These are phyloP conservation scores for Bufotes viridis DNA, from an alignment of 2,797 vertebrate species.

Conservation along the genomic window DNA sequence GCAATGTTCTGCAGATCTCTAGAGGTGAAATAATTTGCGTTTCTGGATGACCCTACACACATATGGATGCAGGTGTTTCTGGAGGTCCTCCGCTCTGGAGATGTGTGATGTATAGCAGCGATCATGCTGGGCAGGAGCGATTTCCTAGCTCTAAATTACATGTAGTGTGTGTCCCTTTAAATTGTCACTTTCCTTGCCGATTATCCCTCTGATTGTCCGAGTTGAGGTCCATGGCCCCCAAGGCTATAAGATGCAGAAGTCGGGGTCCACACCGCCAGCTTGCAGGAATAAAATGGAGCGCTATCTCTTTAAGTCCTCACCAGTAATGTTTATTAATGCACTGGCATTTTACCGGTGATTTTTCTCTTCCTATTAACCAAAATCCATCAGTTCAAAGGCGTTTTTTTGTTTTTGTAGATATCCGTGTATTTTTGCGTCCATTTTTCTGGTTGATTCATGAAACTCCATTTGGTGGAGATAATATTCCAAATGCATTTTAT, in stretches of 20 bases:
- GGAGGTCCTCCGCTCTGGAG: no score
- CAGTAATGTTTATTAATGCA: neutral
- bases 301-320: neutral
- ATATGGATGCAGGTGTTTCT: no score
- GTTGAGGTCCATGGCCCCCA: no score
- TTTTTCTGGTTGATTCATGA: conserved; percentile 45
- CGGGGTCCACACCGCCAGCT: neutral
- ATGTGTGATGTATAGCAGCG: no score
- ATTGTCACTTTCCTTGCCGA: neutral
- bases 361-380: conserved; percentile 25
- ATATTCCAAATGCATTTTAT: conserved; percentile 50
- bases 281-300: neutral
- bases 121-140: no score
- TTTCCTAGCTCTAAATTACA: no score
- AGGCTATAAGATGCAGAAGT: no score
- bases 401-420: conserved; percentile 10
- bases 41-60: no score
- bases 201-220: no score
- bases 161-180: neutral
- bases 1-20: neutral
- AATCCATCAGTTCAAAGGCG: conserved; percentile 35
- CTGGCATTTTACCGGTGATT: conserved; percentile 10
- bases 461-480: conserved; percentile 31
- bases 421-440: conserved; percentile 21
- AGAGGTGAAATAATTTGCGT: neutral